Evolutionary conservation across 1,140 invertebrate genomes (phyloP), one percentile per base, ranked within the genome.

Genomic region (Zaprionus nigranus): DNA sequence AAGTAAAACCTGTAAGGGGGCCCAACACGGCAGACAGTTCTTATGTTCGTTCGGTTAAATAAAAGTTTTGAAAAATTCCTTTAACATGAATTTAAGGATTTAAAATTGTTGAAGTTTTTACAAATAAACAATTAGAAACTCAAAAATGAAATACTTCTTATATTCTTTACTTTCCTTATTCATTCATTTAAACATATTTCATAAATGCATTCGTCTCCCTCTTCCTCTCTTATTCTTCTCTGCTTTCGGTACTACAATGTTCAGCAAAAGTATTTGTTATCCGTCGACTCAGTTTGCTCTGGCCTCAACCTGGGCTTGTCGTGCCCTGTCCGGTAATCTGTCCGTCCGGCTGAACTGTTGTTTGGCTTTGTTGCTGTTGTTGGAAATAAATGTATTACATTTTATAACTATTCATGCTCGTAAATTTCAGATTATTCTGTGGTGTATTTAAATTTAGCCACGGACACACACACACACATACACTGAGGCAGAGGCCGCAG

Each of bases 341-440:
- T 64, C 51, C 56, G 51, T 15, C 57, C 53, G 53, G 36, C 59
- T 64, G 54, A 28, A 54, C 59, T 61, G 51, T 26, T 69, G 40
- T 49, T 69, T 58, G 49, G 70, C 62, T 7, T 85, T 78, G 83
- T 69, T 57, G 73, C 49, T 61, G 51, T 69, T 80, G 83, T 77
- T 82, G 77, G 46, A 65, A 73, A 78, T 81, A 80, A 88, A 90
- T 90, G 84, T 88, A 88, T 53, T 81, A 88, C 84, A 87, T 84
- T 87, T 75, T 84, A 69, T 87, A 80, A 78, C 81, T 78, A 84
- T 81, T 84, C 78, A 77, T 79, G 73, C 81, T 90, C 85, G 85
- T 85, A 90, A 85, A 85, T 81, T 84, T 59, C 73, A 85, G 85
- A 82, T 90, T 90, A 90, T 82, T 85, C 79, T 90, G 81, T 77